These are phyloP conservation scores for Scaptomyza montana DNA, from an alignment of 1,140 invertebrate genomes.

Conservation along the genomic window DNA sequence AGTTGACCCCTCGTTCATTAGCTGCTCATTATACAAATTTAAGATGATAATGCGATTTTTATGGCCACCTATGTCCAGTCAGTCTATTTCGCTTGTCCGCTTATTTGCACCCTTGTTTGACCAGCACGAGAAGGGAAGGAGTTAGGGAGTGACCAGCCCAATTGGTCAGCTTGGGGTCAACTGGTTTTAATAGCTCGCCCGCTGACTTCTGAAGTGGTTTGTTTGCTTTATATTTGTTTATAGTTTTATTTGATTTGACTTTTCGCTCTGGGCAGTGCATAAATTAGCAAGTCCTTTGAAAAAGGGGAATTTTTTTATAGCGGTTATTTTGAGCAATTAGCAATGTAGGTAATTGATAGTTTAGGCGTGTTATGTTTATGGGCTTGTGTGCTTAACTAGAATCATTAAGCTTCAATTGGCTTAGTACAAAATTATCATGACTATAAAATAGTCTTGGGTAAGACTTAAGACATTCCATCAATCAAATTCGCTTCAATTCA, in stretches of 20 bases:
- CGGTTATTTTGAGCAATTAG: slow-evolving; percentile 60
- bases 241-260: slow-evolving; percentile 69
- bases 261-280: slow-evolving; percentile 72
- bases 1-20: slow-evolving; percentile 16
- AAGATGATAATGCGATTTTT: slow-evolving; percentile 73
- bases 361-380: slow-evolving; percentile 15
- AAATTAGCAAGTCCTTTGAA: slow-evolving; percentile 63
- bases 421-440: neutral
- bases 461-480: neutral
- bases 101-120: slow-evolving; percentile 63
- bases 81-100: neutral
- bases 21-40: slow-evolving; percentile 49
- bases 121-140: slow-evolving; percentile 14
- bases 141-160: slow-evolving; percentile 4
- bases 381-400: neutral
- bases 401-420: neutral
- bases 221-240: slow-evolving; percentile 18
- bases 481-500: neutral
- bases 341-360: slow-evolving; percentile 59
- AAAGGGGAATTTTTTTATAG: slow-evolving; percentile 33
- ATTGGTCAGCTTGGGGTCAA: slow-evolving; percentile 59
- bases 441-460: neutral
- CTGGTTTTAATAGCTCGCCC: slow-evolving; percentile 50
- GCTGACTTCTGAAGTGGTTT: slow-evolving; percentile 59
- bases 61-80: slow-evolving; percentile 46